Evolutionary conservation across 1,140 invertebrate genomes (phyloP).

Genomic region (Cotesia typhae): DNA sequence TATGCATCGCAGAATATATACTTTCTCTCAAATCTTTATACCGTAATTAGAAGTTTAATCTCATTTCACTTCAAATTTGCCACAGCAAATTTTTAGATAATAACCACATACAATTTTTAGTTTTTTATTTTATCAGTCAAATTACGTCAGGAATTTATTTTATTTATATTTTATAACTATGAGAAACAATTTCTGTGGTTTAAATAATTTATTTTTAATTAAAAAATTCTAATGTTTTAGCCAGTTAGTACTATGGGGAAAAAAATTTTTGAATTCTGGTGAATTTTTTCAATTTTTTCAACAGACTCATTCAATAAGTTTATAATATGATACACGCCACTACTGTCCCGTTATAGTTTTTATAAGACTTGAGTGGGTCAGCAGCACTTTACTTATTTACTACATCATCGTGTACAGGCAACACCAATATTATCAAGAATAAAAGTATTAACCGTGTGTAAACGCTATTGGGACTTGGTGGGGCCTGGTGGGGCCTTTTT

Average conservation of each 20-base stretch:
- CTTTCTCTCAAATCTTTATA: constrained; percentile 29
- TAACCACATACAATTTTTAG: neutral
- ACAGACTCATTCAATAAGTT: neutral
- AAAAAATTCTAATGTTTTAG: neutral
- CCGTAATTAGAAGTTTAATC: constrained; percentile 30
- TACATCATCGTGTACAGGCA: constrained; percentile 44
- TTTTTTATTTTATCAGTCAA: neutral
- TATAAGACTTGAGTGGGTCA: constrained; percentile 61
- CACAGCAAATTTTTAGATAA: constrained; percentile 17
- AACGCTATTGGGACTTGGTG: constrained; percentile 36
- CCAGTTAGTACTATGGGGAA: neutral
- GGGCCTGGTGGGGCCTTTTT: constrained; percentile 47
- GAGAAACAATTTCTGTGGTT: no score
- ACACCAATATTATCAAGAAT: constrained; percentile 37
- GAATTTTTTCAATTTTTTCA: neutral
- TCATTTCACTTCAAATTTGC: constrained; percentile 23
- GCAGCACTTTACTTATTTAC: constrained; percentile 46
- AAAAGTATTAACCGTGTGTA: no score
- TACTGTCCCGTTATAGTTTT: constrained; percentile 62
- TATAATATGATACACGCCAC: constrained; percentile 31
- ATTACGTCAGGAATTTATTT: no score
- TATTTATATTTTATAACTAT: no score
- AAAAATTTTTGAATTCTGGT: no score
- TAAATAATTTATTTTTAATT: neutral
- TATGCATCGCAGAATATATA: constrained; percentile 30